Percentiles rank a stretch among this genome's conserved stretches.
Evolutionary conservation across 2,888 invertebrate species (phyloP).

Genomic region (Apamea crenata): DNA sequence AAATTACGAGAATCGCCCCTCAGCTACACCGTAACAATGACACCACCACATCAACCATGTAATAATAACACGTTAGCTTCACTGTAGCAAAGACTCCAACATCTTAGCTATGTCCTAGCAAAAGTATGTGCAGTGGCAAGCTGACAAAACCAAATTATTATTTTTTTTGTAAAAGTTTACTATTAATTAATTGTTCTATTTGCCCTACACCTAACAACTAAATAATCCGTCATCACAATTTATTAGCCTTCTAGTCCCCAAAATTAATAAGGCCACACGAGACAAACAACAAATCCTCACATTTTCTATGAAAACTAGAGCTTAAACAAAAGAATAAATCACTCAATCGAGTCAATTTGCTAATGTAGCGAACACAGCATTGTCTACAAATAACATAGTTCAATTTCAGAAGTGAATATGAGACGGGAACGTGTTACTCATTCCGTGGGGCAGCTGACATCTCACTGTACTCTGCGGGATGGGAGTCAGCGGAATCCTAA

Average conservation of each 20-base stretch:
- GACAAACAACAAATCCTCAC: slow-evolving; percentile 3
- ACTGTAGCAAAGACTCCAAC: neutral
- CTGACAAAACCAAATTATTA: neutral
- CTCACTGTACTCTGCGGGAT: slow-evolving; percentile 19
- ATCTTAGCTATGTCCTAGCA: neutral
- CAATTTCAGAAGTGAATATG: slow-evolving; percentile 49
- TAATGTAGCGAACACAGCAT: slow-evolving; percentile 53
- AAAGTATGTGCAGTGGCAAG: neutral
- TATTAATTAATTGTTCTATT: neutral
- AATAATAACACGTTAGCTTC: neutral
- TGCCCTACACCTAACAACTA: neutral
- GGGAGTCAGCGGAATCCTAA: slow-evolving; percentile 4
- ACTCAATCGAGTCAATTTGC: slow-evolving; percentile 53
- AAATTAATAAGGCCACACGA: neutral
- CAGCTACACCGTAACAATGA: neutral
- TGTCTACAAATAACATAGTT: slow-evolving; percentile 49
- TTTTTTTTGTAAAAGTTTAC: too few species aligned
- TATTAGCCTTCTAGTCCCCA: neutral
- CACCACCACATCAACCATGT: neutral
- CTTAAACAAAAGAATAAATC: slow-evolving; percentile 40
- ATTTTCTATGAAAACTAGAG: slow-evolving; percentile 16
- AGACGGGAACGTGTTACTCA: slow-evolving; percentile 33
- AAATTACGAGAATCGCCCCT: neutral
- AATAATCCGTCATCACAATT: neutral
- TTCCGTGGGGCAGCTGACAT: slow-evolving; percentile 61